A percentile compares a stretch with the other conserved stretches of the same genome.
phyloP scores from a whole-genome alignment of 2,888 invertebrate species.

The Platycheirus rosarum region DNA sequence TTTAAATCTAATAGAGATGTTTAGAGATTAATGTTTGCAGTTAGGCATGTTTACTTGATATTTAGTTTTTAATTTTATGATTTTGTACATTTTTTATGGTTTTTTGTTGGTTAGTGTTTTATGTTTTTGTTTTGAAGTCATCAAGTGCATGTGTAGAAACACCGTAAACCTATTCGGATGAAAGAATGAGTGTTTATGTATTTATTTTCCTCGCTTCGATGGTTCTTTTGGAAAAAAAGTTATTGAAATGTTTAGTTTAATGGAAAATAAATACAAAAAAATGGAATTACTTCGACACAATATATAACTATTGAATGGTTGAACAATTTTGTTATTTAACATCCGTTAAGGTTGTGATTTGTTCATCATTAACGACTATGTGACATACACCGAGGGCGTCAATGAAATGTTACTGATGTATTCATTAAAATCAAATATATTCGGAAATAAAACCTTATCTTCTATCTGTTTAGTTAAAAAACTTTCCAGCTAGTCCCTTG shows the following conservation, averaged over 20 bases:
- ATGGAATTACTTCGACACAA: slow-evolving; percentile 16
- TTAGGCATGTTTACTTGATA: slow-evolving; percentile 59
- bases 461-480: too few species aligned
- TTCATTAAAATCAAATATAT: too few species aligned
- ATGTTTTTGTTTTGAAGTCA: slow-evolving; percentile 17
- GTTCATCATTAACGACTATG: slow-evolving; percentile 18
- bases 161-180: slow-evolving; percentile 26
- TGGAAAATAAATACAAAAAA: slow-evolving; percentile 2
- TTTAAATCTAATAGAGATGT: slow-evolving; percentile 64
- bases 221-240: slow-evolving; percentile 36
- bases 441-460: too few species aligned
- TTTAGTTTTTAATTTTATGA: slow-evolving; percentile 34
- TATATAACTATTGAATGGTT: slow-evolving; percentile 40
- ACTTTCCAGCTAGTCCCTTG: too few species aligned
- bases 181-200: slow-evolving; percentile 43
- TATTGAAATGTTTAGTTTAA: slow-evolving; percentile 7
- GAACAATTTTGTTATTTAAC: slow-evolving; percentile 51
- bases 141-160: slow-evolving; percentile 64
- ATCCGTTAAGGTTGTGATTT: slow-evolving; percentile 37
- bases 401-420: background rate
- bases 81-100: slow-evolving; percentile 10
- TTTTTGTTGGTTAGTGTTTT: background rate
- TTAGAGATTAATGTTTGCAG: slow-evolving; percentile 69
- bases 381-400: background rate
- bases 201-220: slow-evolving; percentile 61